These are phyloP conservation scores for Plumapathes pennacea DNA, from an alignment of 92 coral and sea anemone species.

Conservation along the genomic window DNA sequence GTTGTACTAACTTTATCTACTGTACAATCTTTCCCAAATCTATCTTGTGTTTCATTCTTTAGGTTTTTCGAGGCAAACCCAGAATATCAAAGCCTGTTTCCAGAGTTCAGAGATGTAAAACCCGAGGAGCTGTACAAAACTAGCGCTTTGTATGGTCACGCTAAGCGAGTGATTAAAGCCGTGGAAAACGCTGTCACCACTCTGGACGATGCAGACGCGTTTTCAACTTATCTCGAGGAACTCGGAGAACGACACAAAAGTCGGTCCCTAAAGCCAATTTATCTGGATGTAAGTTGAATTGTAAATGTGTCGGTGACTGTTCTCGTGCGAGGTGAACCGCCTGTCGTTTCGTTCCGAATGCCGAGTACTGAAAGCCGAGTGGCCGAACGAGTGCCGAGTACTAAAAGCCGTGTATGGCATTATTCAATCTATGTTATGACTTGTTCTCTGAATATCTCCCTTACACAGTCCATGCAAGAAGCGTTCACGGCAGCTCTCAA, in stretches of 20 bases:
- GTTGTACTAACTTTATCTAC: no score
- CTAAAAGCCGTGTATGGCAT: no score
- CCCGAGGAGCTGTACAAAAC: slow-evolving; percentile 61
- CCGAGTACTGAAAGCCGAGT: no score
- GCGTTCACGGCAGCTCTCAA: slow-evolving; percentile 57
- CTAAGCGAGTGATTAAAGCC: slow-evolving; percentile 84
- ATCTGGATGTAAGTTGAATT: slow-evolving; percentile 65
- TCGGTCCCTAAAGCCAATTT: slow-evolving; percentile 69
- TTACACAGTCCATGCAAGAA: slow-evolving; percentile 67
- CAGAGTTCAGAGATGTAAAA: slow-evolving; percentile 68
- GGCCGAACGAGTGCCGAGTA: no score
- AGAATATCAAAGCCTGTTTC: slow-evolving; percentile 72
- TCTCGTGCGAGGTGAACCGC: neutral
- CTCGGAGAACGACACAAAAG: slow-evolving; percentile 79
- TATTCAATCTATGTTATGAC: no score
- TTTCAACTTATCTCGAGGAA: slow-evolving; percentile 75
- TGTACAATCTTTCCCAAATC: no score
- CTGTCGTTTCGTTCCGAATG: no score
- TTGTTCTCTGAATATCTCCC: no score
- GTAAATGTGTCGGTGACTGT: neutral
- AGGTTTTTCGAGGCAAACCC: slow-evolving; percentile 81
- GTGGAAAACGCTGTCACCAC: slow-evolving; percentile 80
- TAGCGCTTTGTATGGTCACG: slow-evolving; percentile 69
- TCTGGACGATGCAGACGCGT: slow-evolving; percentile 65
- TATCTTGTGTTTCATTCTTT: no score